These are phyloP conservation scores for Hypanus sabinus DNA, from an alignment of 2,113 vertebrate genomes.

Conservation along the genomic window DNA sequence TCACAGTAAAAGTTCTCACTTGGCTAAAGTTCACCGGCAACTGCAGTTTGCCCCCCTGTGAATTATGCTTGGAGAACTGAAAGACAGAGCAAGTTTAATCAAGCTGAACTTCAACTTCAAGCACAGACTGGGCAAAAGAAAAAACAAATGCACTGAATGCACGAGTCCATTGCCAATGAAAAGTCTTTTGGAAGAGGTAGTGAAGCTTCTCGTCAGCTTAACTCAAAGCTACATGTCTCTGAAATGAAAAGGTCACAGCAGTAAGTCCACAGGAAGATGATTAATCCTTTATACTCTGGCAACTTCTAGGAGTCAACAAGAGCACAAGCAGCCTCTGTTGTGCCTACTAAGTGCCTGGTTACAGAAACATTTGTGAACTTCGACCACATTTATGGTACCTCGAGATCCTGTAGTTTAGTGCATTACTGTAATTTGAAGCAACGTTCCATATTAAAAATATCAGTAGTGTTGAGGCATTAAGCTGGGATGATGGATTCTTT, in stretches of 20 bases:
- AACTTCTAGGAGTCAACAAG: neutral
- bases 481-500: constrained; percentile 38
- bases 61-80: neutral
- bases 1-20: neutral
- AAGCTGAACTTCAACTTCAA: neutral
- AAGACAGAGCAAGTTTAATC: neutral
- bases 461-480: neutral
- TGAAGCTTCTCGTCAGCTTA: neutral
- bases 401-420: neutral
- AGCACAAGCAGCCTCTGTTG: constrained; percentile 6
- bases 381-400: neutral
- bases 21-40: neutral
- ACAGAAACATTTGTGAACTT: neutral
- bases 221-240: neutral
- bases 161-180: no score
- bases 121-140: neutral
- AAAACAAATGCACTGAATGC: neutral
- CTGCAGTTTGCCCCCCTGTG: neutral
- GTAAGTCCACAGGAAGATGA: neutral
- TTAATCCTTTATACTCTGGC: constrained; percentile 15
- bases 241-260: neutral
- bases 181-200: neutral
- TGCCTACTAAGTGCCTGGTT: constrained; percentile 43
- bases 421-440: neutral
- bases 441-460: neutral